Evolutionary conservation across 92 coral and sea anemone genomes (phyloP).

Genomic region (Zoanthus gigantus): DNA sequence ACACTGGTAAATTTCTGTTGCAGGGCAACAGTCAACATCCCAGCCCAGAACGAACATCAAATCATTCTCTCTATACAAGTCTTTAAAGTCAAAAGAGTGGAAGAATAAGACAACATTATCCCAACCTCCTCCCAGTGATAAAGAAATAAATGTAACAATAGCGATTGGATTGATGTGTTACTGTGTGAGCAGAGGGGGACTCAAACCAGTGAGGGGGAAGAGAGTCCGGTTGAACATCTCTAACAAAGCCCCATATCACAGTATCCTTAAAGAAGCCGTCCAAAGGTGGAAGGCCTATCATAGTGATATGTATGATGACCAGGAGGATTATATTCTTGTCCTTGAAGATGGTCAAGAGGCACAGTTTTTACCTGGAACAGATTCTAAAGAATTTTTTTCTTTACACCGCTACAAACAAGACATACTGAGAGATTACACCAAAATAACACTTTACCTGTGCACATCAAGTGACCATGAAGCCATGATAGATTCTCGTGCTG

Average conservation of each 20-base stretch:
- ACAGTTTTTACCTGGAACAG: slow-evolving; percentile 48
- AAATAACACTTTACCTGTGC: slow-evolving; percentile 52
- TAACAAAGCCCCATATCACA: slow-evolving; percentile 46
- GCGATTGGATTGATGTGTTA: slow-evolving; percentile 43
- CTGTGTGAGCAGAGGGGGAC: slow-evolving; percentile 33
- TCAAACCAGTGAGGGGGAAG: slow-evolving; percentile 52
- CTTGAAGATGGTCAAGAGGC: slow-evolving; percentile 56
- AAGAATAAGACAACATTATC: slow-evolving; percentile 26
- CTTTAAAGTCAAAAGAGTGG: slow-evolving; percentile 33
- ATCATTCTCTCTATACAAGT: slow-evolving; percentile 16
- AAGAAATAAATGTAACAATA: slow-evolving; percentile 45
- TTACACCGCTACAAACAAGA: slow-evolving; percentile 48
- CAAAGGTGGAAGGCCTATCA: slow-evolving; percentile 49
- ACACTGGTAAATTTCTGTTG: slow-evolving; percentile 27
- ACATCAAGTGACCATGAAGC: slow-evolving; percentile 40
- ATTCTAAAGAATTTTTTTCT: slow-evolving; percentile 48
- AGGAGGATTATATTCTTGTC: slow-evolving; percentile 53
- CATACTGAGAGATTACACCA: slow-evolving; percentile 48
- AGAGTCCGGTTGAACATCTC: slow-evolving; percentile 42
- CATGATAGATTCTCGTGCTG: slow-evolving; percentile 16
- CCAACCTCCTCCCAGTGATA: slow-evolving; percentile 18
- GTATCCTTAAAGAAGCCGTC: slow-evolving; percentile 37
- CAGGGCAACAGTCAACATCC: slow-evolving; percentile 36
- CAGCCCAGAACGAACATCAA: slow-evolving; percentile 34
- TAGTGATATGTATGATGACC: slow-evolving; percentile 39